Conservation (phyloP, 2,113 vertebrate species). For the Petrocephalus zakoni region DNA sequence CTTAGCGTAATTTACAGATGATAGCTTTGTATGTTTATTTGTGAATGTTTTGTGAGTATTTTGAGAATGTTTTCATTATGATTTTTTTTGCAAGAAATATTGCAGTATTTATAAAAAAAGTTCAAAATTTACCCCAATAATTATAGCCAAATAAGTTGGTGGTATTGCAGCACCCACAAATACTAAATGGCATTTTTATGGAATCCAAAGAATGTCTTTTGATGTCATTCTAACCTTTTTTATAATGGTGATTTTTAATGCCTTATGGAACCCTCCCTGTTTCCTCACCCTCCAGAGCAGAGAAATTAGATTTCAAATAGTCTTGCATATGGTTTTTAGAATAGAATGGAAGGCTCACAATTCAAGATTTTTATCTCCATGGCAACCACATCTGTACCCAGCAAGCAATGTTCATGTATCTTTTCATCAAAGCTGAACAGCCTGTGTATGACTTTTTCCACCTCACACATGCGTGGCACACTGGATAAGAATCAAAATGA, state of each 20-base stretch:
- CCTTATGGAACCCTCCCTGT: background rate
- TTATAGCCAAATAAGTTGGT: background rate
- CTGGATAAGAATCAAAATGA: background rate
- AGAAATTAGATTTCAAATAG: constrained; percentile 42
- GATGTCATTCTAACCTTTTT: background rate
- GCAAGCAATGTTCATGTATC: constrained; percentile 36
- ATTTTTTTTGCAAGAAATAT: background rate
- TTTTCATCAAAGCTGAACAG: background rate
- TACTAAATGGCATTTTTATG: background rate
- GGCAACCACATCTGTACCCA: constrained; percentile 45
- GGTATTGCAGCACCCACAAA: background rate
- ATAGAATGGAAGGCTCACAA: constrained; percentile 47
- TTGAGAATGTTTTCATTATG: background rate
- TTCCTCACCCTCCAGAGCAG: constrained; percentile 3
- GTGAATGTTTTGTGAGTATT: background rate
- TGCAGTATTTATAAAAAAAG: background rate
- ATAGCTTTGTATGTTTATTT: background rate
- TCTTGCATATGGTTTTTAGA: constrained; percentile 43
- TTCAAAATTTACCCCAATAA: background rate
- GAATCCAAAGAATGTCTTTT: background rate
- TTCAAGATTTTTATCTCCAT: constrained; percentile 49
- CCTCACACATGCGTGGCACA: background rate
- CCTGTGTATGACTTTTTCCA: background rate
- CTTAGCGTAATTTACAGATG: background rate
- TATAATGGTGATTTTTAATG: background rate